These are phyloP conservation scores for Tribolium castaneum DNA, from an alignment of 1,140 invertebrate genomes.

Conservation along the genomic window DNA sequence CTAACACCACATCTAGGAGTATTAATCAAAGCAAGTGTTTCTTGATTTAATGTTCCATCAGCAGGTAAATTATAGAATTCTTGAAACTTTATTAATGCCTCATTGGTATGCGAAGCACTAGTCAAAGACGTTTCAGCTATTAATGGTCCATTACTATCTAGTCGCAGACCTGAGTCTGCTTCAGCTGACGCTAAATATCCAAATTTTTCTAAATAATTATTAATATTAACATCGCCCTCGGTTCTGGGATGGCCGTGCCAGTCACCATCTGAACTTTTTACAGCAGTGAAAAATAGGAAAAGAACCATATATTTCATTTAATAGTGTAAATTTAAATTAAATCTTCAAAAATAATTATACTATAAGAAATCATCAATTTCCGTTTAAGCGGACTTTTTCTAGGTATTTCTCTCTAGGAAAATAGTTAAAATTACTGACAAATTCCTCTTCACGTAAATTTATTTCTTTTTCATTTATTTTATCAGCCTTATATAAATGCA, in stretches of 20 bases:
- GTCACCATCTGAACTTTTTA: constrained; percentile 39
- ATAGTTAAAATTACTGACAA: constrained; percentile 24
- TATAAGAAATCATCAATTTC: neutral
- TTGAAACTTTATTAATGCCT: constrained; percentile 15
- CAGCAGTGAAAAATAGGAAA: constrained; percentile 38
- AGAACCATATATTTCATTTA: constrained; percentile 35
- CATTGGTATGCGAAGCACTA: no score
- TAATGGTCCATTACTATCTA: no score
- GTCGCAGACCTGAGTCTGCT: no score
- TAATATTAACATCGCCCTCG: no score
- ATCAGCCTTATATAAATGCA: constrained; percentile 40
- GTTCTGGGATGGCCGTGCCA: no score
- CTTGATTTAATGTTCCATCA: constrained; percentile 39
- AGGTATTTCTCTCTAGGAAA: constrained; percentile 29
- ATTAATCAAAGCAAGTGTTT: neutral
- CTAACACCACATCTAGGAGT: neutral
- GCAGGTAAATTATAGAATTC: constrained; percentile 17
- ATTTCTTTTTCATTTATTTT: constrained; percentile 41
- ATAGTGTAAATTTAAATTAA: constrained; percentile 22
- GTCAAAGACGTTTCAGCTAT: no score
- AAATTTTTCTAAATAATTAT: constrained; percentile 40
- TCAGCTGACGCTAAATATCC: constrained; percentile 31
- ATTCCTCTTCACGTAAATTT: constrained; percentile 41
- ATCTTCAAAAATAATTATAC: constrained; percentile 7
- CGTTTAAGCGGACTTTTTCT: constrained; percentile 30